Evolutionary conservation across 2,113 vertebrate genomes (phyloP), one percentile per base, ranked within the genome.

Genomic region (Myxocyprinus asiaticus): DNA sequence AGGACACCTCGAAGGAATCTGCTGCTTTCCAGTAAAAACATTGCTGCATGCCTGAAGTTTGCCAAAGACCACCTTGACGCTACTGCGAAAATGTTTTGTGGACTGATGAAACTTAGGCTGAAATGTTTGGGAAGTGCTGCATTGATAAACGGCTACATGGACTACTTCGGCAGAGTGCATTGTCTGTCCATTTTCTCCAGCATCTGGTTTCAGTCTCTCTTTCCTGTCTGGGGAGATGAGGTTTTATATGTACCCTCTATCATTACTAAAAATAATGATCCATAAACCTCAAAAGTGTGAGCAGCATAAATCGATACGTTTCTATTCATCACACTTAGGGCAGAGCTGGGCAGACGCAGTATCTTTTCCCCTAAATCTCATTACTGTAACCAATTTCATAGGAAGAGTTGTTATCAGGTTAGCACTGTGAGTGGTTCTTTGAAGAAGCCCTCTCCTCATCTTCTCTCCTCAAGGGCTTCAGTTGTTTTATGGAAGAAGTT

Each of bases 341-440:
- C 56, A 33, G 9, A 80, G 80, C 56, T 61, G 56, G 74, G 68
- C 33, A 85, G 84, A 89, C 85, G 85, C 86, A 84, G 81, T 89
- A 85, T 83, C 82, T 78, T 86, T 87, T 86, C 66, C 80, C 81
- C 81, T 78, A 83, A 92, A 93, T 91, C 91, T 90, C 80, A 74
- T 93, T 93, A 92, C 68, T 55, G 85, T 81, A 89, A 84, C 77
- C 77, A 88, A 67, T 89, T 89, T 91, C 81, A 84, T 86, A 85
- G 88, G 83, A 91, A 89, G 88, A 91, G 87, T 81, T 68, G 7
- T 91, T 84, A 93, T 92, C 80, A 3, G 79, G 90, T 91, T 92
- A 91, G 74, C 73, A 80, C 76, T 62, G 43, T 61, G 71, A 81
- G 82, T 76, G 55, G 74, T 73, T 85, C 74, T 74, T 80, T 12